Evolutionary conservation across 2,113 vertebrate genomes (phyloP).

Genomic region (Hemicordylus capensis): DNA sequence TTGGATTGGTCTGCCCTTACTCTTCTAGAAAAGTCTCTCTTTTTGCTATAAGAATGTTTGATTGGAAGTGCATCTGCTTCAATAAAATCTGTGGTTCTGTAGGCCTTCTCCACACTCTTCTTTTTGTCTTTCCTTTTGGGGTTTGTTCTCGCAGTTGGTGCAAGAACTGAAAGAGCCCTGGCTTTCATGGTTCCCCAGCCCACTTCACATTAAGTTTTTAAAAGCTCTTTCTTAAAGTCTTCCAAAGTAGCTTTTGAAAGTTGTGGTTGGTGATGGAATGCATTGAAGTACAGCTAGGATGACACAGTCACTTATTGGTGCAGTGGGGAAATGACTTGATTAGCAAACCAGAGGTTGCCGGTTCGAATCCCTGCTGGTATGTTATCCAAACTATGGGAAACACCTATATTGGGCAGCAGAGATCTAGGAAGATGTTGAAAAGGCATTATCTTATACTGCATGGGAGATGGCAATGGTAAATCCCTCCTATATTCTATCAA

Average conservation of each 20-base stretch:
- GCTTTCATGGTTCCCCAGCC: neutral
- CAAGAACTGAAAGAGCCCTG: neutral
- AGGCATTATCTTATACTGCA: too few species aligned
- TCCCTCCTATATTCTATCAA: too few species aligned
- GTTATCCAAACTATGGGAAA: too few species aligned
- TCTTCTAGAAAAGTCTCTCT: neutral
- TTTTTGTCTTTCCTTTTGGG: neutral
- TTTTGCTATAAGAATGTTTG: neutral
- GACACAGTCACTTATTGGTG: neutral
- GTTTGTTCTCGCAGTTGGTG: neutral
- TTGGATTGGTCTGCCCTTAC: neutral
- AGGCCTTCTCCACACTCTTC: neutral
- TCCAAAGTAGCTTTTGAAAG: neutral
- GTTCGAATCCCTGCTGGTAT: too few species aligned
- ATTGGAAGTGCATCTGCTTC: neutral
- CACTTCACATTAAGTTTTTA: neutral
- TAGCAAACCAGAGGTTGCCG: too few species aligned
- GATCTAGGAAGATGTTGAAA: too few species aligned
- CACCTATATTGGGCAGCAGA: too few species aligned
- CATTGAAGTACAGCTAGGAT: neutral
- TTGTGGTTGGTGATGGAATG: neutral
- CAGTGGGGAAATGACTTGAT: too few species aligned
- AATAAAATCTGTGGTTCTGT: slow-evolving; percentile 14
- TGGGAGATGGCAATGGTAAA: too few species aligned
- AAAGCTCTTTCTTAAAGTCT: neutral